Conservation (phyloP, 2,113 vertebrate genomes). For the Pheucticus melanocephalus region DNA sequence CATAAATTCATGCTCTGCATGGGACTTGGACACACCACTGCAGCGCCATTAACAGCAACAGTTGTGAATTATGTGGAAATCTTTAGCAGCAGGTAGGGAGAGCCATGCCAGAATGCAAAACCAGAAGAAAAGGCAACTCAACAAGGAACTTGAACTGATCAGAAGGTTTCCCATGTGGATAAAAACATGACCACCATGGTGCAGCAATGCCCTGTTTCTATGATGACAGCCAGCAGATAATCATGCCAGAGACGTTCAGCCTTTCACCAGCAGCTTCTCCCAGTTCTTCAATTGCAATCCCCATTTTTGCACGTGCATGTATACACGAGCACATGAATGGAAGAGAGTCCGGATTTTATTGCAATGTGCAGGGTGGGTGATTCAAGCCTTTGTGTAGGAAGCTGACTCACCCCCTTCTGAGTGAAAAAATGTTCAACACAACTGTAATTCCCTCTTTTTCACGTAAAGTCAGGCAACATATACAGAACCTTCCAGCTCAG, state of each 20-base stretch:
- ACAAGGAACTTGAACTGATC: not conserved
- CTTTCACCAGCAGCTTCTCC: not conserved
- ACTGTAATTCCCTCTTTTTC: slow-evolving; percentile 25
- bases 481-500: not conserved
- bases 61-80: not conserved
- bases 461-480: not conserved
- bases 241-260: not conserved
- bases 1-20: not conserved
- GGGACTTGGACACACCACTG: not conserved
- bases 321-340: not conserved
- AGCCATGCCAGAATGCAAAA: not conserved
- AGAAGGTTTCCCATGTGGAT: not conserved
- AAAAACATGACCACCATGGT: fast-evolving
- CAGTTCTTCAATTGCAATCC: not conserved
- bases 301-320: not conserved
- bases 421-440: not conserved
- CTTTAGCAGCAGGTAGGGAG: not conserved
- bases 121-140: not conserved
- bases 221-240: not conserved
- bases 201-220: not conserved
- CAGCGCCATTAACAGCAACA: not conserved
- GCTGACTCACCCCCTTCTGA: slow-evolving; percentile 30
- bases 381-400: slow-evolving; percentile 24
- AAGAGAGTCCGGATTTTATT: not conserved
- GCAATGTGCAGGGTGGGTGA: not conserved